phyloP scores from a whole-genome alignment of 2,113 vertebrate genomes.

The Loxodonta africana region DNA sequence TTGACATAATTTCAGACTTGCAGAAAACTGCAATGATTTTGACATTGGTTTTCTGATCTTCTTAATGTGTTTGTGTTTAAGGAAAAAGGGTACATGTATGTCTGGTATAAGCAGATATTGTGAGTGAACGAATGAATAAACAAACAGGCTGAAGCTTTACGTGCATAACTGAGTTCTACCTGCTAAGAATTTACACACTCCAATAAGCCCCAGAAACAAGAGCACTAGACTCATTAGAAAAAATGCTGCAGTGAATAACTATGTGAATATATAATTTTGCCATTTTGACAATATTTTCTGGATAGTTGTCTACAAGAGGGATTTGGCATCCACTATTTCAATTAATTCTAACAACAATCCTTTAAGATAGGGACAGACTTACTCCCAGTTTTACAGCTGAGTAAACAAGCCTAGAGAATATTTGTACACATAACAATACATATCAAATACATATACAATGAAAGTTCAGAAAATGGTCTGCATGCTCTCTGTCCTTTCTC shows the following conservation, averaged over 20 bases:
- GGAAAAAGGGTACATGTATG: background rate
- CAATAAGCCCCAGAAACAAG: background rate
- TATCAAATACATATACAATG: too few species aligned
- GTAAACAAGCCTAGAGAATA: too few species aligned
- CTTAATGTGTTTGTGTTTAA: background rate
- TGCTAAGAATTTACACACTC: background rate
- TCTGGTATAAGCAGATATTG: background rate
- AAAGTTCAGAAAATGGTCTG: too few species aligned
- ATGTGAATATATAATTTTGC: background rate
- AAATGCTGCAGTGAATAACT: background rate
- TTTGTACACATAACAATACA: too few species aligned
- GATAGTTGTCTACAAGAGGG: background rate
- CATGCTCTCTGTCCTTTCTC: too few species aligned
- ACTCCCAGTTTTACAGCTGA: too few species aligned
- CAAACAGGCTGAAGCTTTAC: background rate
- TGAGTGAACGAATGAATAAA: background rate
- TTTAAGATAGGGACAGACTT: background rate
- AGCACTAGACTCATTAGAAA: background rate
- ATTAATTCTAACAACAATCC: background rate
- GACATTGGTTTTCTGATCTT: background rate
- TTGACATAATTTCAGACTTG: background rate
- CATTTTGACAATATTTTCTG: background rate
- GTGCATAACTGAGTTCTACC: background rate
- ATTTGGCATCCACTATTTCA: slow-evolving; percentile 3
- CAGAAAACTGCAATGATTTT: background rate